Evolutionary conservation across 2,797 vertebrate genomes (phyloP).

Genomic region (Miopithecus talapoin): DNA sequence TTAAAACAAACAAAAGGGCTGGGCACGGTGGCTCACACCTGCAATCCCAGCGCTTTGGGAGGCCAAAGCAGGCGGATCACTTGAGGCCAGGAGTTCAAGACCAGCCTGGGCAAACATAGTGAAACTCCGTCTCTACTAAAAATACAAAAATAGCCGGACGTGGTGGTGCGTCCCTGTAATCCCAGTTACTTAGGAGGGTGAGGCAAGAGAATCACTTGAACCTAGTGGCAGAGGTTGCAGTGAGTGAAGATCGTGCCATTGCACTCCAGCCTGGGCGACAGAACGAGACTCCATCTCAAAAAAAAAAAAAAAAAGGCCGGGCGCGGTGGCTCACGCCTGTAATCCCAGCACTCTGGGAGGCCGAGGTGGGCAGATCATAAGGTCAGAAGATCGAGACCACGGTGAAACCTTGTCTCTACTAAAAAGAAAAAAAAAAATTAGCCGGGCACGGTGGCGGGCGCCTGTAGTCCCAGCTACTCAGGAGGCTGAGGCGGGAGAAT

Average conservation of each 20-base stretch:
- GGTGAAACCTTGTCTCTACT: too few species aligned
- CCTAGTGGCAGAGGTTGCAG: neutral
- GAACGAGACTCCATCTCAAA: neutral
- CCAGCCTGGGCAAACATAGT: neutral
- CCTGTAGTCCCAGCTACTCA: too few species aligned
- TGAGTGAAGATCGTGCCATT: neutral
- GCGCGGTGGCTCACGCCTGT: too few species aligned
- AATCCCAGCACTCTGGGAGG: too few species aligned
- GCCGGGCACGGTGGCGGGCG: too few species aligned
- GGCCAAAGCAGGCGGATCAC: rapidly evolving
- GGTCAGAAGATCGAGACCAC: too few species aligned
- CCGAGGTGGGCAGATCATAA: too few species aligned
- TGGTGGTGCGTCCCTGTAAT: neutral
- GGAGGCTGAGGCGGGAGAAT: too few species aligned
- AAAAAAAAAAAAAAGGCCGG: neutral
- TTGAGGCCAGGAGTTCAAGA: neutral
- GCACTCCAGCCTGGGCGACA: neutral
- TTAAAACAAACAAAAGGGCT: neutral
- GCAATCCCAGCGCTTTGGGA: neutral
- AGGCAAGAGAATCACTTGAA: neutral
- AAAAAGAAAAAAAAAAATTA: too few species aligned
- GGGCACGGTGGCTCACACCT: neutral
- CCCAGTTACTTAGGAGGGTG: neutral
- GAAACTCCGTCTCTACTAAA: neutral
- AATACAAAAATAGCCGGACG: neutral